Conservation (phyloP, 2,113 vertebrate genomes). For the Catharus fuscescens region DNA sequence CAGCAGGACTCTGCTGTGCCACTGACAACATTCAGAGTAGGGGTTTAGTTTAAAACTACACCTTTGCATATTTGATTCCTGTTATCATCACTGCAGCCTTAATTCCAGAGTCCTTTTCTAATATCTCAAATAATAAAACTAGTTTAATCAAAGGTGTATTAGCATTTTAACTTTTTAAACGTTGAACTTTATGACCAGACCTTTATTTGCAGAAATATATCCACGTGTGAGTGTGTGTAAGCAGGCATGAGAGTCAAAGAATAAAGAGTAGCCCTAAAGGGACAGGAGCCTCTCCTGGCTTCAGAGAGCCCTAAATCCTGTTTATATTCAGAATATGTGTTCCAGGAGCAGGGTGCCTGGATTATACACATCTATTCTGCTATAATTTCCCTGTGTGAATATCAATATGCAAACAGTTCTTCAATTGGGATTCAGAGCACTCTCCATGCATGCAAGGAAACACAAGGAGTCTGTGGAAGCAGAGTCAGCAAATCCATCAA, state of each 20-base stretch:
- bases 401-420: background rate
- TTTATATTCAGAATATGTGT: background rate
- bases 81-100: background rate
- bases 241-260: background rate
- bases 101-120: background rate
- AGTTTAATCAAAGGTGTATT: background rate
- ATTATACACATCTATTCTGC: background rate
- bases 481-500: background rate
- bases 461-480: background rate
- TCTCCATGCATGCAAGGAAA: background rate
- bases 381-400: background rate
- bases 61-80: background rate
- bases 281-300: background rate
- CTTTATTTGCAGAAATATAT: background rate
- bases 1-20: background rate
- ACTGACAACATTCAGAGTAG: background rate
- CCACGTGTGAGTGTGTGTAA: rapidly evolving
- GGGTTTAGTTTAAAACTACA: background rate
- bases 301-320: background rate
- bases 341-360: background rate
- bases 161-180: background rate
- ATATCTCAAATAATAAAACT: background rate
- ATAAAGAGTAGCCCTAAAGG: background rate
- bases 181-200: background rate
- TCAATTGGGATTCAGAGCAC: background rate